Conservation (phyloP, 2,113 vertebrate species). For the Aegotheles bennettii region DNA sequence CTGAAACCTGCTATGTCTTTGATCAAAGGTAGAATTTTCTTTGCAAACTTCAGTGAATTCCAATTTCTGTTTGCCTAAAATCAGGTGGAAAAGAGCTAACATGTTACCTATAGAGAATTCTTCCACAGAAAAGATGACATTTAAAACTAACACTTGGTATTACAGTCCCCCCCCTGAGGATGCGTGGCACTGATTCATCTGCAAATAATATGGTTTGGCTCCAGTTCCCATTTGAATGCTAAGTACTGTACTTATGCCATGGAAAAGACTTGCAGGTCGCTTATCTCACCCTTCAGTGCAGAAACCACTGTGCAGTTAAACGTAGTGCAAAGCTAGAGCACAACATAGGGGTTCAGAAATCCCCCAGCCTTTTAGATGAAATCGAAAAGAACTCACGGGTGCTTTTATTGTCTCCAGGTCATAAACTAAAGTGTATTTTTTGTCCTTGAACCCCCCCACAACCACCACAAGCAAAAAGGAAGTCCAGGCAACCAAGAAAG, state of each 20-base stretch:
- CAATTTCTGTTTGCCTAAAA: conserved; percentile 4
- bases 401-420: background rate
- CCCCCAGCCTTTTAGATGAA: background rate
- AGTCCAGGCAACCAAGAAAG: background rate
- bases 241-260: background rate
- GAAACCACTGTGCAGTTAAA: background rate
- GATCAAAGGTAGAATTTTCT: background rate
- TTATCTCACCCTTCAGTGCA: background rate
- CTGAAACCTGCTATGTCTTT: background rate
- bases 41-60: background rate
- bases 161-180: background rate
- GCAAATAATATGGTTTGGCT: conserved; percentile 34
- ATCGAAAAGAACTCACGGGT: background rate
- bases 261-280: background rate
- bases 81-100: background rate
- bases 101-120: background rate
- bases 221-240: background rate
- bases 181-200: background rate
- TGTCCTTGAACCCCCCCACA: background rate
- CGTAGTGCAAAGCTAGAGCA: background rate
- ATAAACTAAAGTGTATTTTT: background rate
- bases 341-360: background rate
- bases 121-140: background rate
- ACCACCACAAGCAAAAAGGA: background rate
- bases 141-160: background rate